Evolutionary conservation across 2,113 vertebrate species (phyloP).

Genomic region (Todiramphus saurophagus): DNA sequence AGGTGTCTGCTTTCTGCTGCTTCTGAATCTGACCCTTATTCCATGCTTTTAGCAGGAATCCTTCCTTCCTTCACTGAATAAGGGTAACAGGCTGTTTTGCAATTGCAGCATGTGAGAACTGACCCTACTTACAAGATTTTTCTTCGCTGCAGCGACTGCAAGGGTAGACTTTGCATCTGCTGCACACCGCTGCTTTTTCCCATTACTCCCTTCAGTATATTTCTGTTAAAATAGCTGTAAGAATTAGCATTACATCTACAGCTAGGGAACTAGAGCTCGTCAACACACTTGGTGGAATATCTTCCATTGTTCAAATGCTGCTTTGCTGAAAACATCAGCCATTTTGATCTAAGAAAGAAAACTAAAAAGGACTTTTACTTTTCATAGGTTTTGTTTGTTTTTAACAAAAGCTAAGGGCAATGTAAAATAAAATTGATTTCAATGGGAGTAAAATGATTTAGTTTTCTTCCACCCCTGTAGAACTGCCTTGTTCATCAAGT

Average conservation of each 20-base stretch:
- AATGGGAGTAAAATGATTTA: background rate
- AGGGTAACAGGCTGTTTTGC: background rate
- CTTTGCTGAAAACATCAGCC: background rate
- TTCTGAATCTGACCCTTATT: background rate
- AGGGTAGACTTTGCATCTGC: background rate
- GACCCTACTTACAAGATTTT: background rate
- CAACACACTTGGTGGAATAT: background rate
- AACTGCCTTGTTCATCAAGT: background rate
- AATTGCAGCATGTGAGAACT: background rate
- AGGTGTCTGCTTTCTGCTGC: background rate
- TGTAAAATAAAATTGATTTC: background rate
- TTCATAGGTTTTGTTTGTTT: background rate
- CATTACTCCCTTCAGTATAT: background rate
- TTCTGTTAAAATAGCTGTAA: constrained; percentile 6
- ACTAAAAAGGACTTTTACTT: background rate
- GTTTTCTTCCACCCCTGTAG: fast-evolving
- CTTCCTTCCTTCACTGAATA: background rate
- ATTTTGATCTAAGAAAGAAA: background rate
- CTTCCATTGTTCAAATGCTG: background rate
- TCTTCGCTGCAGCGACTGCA: background rate
- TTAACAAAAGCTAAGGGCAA: background rate
- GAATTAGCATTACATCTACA: background rate
- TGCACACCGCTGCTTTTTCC: background rate
- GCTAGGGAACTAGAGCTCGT: background rate
- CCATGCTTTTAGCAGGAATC: background rate